Evolutionary conservation across 2,888 invertebrate species (phyloP).

Genomic region (Sphecodes monilicornis): DNA sequence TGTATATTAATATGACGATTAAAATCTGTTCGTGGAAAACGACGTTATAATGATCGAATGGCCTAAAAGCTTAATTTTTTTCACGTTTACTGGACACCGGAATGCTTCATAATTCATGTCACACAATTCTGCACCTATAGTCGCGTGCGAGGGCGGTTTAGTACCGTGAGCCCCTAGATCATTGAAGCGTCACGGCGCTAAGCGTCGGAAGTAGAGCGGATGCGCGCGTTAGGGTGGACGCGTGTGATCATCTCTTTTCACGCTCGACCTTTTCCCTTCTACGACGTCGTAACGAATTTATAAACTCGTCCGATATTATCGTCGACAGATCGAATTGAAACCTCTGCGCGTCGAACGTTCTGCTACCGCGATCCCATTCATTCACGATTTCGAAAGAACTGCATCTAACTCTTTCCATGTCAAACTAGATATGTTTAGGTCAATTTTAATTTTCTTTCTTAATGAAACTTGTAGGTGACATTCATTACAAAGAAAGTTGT

Average conservation of each 20-base stretch:
- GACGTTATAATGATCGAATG: conserved; percentile 36
- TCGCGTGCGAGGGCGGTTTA: conserved; percentile 76
- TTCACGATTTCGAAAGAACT: not conserved
- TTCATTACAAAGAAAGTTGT: not conserved
- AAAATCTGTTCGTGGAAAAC: conserved; percentile 16
- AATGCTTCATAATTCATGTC: conserved; percentile 69
- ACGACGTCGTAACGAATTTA: conserved; percentile 47
- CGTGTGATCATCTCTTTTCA: conserved; percentile 59
- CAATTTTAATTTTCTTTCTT: not conserved
- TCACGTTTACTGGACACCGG: conserved; percentile 55
- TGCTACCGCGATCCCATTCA: not conserved
- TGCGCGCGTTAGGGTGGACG: conserved; percentile 68
- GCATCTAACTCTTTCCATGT: not conserved
- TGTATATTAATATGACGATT: not conserved
- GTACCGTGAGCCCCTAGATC: conserved; percentile 71
- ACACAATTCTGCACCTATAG: conserved; percentile 48
- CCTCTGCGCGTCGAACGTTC: not conserved
- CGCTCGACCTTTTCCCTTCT: conserved; percentile 68
- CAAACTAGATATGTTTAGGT: not conserved
- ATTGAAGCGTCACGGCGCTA: conserved; percentile 82
- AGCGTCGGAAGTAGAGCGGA: conserved; percentile 84
- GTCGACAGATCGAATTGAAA: conserved; percentile 28
- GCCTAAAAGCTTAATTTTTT: conserved; percentile 55
- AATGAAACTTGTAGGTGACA: not conserved
- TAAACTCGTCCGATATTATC: conserved; percentile 52